Conservation (phyloP, 2,797 vertebrate genomes). For the Malurus splendens region DNA sequence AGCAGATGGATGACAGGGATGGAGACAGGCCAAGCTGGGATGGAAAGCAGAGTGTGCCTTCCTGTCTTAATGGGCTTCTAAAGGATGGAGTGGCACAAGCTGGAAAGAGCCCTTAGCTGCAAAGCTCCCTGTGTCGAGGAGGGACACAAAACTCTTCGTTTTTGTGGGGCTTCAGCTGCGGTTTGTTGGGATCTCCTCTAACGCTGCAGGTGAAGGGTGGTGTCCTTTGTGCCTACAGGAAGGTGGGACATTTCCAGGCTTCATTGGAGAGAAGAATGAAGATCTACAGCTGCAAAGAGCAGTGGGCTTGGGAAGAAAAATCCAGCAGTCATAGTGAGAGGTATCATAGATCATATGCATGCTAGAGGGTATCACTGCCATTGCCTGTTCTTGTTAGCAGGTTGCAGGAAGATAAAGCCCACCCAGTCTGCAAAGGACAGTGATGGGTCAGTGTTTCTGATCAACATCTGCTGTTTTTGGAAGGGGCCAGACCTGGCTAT, state of each 20-base stretch:
- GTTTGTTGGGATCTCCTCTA: not conserved
- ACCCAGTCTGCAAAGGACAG: not conserved
- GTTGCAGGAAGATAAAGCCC: not conserved
- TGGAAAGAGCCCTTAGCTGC: slow-evolving; percentile 17
- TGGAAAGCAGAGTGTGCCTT: slow-evolving; percentile 29
- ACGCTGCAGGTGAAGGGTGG: not conserved
- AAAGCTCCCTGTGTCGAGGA: not conserved
- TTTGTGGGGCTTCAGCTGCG: not conserved
- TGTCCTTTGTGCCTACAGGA: not conserved
- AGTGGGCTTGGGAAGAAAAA: not conserved
- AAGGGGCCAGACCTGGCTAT: not conserved
- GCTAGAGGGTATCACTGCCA: not conserved
- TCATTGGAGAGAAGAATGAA: not conserved
- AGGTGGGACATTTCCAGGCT: not conserved
- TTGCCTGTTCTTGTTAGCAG: slow-evolving; percentile 23
- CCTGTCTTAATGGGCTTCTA: slow-evolving; percentile 51
- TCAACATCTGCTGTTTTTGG: not conserved
- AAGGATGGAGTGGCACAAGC: slow-evolving; percentile 38
- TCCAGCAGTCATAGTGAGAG: not conserved
- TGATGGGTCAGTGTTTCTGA: slow-evolving; percentile 1
- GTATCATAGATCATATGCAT: not conserved
- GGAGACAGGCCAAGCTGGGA: slow-evolving; percentile 50
- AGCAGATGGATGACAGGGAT: slow-evolving; percentile 43
- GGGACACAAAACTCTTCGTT: not conserved
- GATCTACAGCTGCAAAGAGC: not conserved